These are phyloP conservation scores for Myrmecophaga tridactyla DNA, from an alignment of 2,113 vertebrate species.

Conservation along the genomic window DNA sequence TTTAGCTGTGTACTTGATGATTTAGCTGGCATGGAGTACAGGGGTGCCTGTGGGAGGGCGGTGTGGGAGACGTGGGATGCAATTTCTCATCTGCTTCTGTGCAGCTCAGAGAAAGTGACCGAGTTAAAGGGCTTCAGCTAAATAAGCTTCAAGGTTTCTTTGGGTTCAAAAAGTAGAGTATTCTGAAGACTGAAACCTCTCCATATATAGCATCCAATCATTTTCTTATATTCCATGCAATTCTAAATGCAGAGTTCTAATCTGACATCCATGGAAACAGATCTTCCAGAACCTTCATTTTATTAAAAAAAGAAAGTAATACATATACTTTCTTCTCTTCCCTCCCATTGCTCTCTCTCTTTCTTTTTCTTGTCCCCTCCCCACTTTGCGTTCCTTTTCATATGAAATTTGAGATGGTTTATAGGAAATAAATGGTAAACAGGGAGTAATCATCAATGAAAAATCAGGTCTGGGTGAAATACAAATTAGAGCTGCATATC, in stretches of 20 bases:
- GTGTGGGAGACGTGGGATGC: too few relatives aligned
- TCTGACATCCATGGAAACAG: neutral
- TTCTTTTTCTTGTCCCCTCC: too few relatives aligned
- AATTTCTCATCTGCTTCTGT: neutral
- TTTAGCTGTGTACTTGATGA: fast-evolving
- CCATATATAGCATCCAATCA: fast-evolving
- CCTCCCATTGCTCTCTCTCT: too few relatives aligned
- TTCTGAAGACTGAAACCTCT: neutral
- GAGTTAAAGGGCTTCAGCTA: fast-evolving
- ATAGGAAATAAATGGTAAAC: neutral
- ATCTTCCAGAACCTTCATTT: neutral
- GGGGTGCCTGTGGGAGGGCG: neutral
- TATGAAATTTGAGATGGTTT: neutral
- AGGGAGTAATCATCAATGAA: neutral
- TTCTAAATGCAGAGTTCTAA: neutral
- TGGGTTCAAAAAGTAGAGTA: fast-evolving
- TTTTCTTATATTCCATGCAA: fast-evolving
- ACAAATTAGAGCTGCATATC: neutral
- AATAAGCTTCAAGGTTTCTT: fast-evolving
- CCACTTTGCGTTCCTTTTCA: neutral
- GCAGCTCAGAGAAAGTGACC: fast-evolving
- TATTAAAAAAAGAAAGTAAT: neutral
- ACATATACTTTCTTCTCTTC: neutral
- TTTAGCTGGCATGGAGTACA: neutral
- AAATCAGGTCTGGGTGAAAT: neutral